Conservation (phyloP, 2,113 vertebrate genomes). For the Mionectes macconnelli region DNA sequence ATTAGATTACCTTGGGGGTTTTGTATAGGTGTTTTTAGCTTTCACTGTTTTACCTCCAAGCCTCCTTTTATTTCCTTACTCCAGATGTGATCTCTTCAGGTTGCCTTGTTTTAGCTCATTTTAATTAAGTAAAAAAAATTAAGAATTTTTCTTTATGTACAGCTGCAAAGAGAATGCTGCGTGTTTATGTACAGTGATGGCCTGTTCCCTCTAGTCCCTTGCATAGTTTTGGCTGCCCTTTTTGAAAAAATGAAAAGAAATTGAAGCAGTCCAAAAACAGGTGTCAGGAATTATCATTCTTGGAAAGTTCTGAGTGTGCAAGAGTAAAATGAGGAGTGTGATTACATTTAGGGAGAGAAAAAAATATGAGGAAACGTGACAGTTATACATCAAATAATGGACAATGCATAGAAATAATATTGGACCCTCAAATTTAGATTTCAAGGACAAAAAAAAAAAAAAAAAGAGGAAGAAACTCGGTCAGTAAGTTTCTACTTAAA, state of each 20-base stretch:
- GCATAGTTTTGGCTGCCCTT: neutral
- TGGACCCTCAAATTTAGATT: neutral
- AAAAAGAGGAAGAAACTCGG: fast-evolving
- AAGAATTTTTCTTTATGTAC: neutral
- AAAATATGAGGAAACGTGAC: neutral
- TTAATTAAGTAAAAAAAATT: neutral
- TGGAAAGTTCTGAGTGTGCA: neutral
- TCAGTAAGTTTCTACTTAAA: neutral
- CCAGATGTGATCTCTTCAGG: neutral
- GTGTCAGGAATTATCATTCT: neutral
- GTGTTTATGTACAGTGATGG: neutral
- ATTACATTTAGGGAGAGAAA: neutral
- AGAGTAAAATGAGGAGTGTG: neutral
- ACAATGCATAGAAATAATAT: neutral
- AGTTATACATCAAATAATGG: neutral
- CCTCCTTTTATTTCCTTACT: neutral
- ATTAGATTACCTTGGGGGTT: neutral
- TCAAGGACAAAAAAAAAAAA: neutral
- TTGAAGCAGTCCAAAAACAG: neutral
- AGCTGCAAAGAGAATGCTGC: neutral
- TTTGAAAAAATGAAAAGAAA: neutral
- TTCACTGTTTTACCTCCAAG: neutral
- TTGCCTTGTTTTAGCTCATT: neutral
- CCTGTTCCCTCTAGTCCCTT: neutral
- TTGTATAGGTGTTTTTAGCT: neutral